These are phyloP conservation scores for Phylloscopus trochiloides DNA, from an alignment of 2,113 vertebrate species.

Conservation along the genomic window DNA sequence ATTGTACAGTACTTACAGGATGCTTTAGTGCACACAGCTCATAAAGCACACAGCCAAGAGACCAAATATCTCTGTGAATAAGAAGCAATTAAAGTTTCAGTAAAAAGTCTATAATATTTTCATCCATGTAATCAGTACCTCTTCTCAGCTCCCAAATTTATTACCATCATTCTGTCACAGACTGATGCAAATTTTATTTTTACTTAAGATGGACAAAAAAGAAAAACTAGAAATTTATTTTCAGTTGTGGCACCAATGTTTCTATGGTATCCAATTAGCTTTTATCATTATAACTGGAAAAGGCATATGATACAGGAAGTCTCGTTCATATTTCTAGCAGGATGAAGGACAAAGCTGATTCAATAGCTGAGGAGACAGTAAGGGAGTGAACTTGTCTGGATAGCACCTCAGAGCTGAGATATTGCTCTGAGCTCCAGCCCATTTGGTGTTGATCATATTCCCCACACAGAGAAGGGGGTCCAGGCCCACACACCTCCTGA, in stretches of 20 bases:
- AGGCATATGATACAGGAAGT: not conserved
- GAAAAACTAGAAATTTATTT: not conserved
- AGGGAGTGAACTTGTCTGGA: not conserved
- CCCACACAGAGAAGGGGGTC: not conserved
- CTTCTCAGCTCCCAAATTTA: not conserved
- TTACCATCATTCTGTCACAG: not conserved
- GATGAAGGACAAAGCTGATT: not conserved
- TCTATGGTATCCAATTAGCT: not conserved
- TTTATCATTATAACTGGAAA: not conserved
- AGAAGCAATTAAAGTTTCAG: conserved; percentile 21
- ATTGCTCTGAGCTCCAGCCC: not conserved
- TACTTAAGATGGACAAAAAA: not conserved
- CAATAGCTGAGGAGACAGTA: not conserved
- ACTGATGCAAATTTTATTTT: not conserved
- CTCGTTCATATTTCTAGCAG: not conserved
- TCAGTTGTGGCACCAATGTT: not conserved
- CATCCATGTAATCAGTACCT: not conserved
- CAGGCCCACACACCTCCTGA: not conserved
- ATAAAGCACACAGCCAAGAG: conserved; percentile 89
- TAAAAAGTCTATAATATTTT: not conserved
- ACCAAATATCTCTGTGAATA: conserved; percentile 87
- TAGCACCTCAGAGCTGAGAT: not conserved
- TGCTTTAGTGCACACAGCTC: conserved; percentile 87
- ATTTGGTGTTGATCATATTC: not conserved
- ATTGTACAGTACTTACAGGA: conserved; percentile 79